Evolutionary conservation across 2,113 vertebrate genomes (phyloP).

Genomic region (Oophaga pumilio): DNA sequence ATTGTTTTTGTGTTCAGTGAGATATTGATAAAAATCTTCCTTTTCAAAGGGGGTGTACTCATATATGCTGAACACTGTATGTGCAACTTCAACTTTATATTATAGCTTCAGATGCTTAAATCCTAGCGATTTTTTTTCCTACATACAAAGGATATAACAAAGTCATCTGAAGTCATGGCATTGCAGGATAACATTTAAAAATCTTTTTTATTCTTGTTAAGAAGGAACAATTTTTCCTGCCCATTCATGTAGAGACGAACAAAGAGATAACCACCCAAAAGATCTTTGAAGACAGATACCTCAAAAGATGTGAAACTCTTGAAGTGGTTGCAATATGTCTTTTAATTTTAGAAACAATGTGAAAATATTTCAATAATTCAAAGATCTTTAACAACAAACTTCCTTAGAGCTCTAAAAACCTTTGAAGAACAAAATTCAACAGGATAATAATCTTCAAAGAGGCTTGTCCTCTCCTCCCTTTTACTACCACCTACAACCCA

Average conservation of each 20-base stretch:
- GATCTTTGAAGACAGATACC: conserved; percentile 58
- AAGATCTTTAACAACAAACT: conserved; percentile 60
- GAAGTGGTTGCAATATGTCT: conserved; percentile 58
- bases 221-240: conserved; percentile 45
- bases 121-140: neutral
- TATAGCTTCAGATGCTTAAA: neutral
- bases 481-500: conserved; percentile 37
- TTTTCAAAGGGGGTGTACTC: too few relatives aligned
- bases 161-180: conserved; percentile 6
- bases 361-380: conserved; percentile 60
- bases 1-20: too few relatives aligned
- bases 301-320: conserved; percentile 59
- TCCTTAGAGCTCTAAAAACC: conserved; percentile 58
- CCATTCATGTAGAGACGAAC: conserved; percentile 56
- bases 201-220: conserved; percentile 20
- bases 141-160: conserved; percentile 2
- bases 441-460: conserved; percentile 58
- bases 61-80: too few relatives aligned
- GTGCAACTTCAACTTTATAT: neutral
- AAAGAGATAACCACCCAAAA: conserved; percentile 55
- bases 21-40: too few relatives aligned
- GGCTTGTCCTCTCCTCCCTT: conserved; percentile 49
- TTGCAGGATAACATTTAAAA: conserved; percentile 16
- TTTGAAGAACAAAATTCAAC: conserved; percentile 61
- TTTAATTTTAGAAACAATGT: conserved; percentile 59